Evolutionary conservation across 2,113 vertebrate genomes (phyloP), one percentile per base, ranked within the genome.

Genomic region (Nesogale talazaci): DNA sequence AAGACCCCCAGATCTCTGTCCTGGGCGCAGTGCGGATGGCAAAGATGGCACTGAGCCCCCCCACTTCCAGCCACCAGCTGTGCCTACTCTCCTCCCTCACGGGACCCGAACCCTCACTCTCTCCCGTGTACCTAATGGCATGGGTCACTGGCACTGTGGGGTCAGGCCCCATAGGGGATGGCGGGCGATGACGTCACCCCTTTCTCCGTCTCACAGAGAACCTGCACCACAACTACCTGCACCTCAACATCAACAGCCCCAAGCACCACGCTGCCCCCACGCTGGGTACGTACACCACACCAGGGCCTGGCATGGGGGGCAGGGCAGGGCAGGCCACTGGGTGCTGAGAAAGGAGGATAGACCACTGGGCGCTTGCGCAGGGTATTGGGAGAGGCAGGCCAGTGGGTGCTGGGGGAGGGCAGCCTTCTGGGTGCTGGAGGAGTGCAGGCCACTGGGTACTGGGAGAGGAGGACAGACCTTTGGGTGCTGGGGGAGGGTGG

Each of bases 191-290:
- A 94, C 6, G 2, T 72, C 36, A 9, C 31, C 79, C 79, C 75
- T 65, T 85, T 86, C 94, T 95, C 23, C 23, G 91, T 97, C 97
- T 97, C 97, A 56, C 98, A 99, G 99, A 99, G 97, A 99, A 98
- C 95, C 95, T 99, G 96, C 99, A 99, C 91, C 99, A 99, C 97
- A 99, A 99, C 97, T 99, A 98, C 95, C 98, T 99, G 97, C 98
- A 98, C 94, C 97, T 99, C 72, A 98, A 97, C 89, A 97, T 98
- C 92, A 97, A 98, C 98, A 99, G 99, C 88, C 99, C 99, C 80
- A 99, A 99, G 97, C 98, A 99, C 96, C 99, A 98, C 65, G 98
- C 98, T 0, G 98, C 98, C 0, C 97, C 98, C 82, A 98, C 98
- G 3, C 98, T 99, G 93, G 99, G 99, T 99, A 98, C 22, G 59